Conservation (phyloP, 1,140 invertebrate species). For the Sarcophaga bullata region DNA sequence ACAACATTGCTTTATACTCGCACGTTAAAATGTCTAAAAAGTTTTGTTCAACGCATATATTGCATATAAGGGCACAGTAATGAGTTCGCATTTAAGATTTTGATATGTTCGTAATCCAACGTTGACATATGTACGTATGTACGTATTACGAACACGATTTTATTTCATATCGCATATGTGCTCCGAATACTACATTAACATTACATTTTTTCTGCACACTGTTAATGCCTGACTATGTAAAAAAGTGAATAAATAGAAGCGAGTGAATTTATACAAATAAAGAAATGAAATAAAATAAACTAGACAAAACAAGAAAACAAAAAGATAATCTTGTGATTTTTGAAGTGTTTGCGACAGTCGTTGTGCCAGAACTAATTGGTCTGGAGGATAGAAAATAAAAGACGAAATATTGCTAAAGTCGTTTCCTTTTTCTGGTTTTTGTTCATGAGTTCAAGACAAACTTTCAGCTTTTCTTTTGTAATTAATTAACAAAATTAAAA, state of each 20-base stretch:
- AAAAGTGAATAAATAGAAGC: neutral
- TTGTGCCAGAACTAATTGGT: slow-evolving; percentile 18
- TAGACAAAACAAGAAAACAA: neutral
- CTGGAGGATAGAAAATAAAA: slow-evolving; percentile 26
- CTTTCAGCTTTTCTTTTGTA: slow-evolving; percentile 10
- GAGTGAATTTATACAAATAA: slow-evolving; percentile 1
- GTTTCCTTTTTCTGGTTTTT: neutral
- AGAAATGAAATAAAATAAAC: neutral
- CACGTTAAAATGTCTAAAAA: too few species aligned
- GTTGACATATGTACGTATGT: too few species aligned
- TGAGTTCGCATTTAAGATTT: too few species aligned
- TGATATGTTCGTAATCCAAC: too few species aligned
- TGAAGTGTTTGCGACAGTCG: slow-evolving; percentile 9
- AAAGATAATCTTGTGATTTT: neutral
- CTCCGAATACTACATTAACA: too few species aligned
- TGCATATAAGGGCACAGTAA: too few species aligned
- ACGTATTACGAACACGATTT: too few species aligned
- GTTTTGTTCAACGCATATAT: too few species aligned
- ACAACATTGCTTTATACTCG: too few species aligned
- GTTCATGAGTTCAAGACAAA: neutral
- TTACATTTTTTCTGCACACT: too few species aligned
- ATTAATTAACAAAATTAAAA: slow-evolving; percentile 39
- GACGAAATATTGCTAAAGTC: neutral
- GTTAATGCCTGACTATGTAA: too few species aligned
- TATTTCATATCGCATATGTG: too few species aligned